Base-by-base conservation (phyloP, 2,113 vertebrate species). In the Dipodomys merriami region DNA sequence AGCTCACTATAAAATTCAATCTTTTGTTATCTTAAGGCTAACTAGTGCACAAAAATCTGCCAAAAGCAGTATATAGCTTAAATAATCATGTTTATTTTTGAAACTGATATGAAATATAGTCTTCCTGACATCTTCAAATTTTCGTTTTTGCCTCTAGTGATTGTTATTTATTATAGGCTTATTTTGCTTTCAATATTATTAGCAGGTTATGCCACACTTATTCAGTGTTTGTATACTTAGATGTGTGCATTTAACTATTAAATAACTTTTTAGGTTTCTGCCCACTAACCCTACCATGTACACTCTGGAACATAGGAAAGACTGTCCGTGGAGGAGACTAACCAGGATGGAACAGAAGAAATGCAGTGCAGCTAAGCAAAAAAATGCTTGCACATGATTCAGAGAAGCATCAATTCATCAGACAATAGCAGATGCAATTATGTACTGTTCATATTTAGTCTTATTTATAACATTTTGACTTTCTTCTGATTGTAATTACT, bases 1-100 rank as follows among this genome's bases (percentile, higher is more conserved):
- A 94, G 72, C 27, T 86, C 33, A 29, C 46, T 69, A 67, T 95
- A 88, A 86, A 94, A 86, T 72, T 76, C 84, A 95, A 79, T 91
- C 87, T 91, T 68, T 65, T 91, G 44, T 78, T 93, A 85, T 57
- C 79, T 69, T 74, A 91, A 93, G 64, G 20, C 29, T 78, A 18
- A 29, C 33, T 83, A 57, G 65, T 94, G 87, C 46, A 83, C 23
- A 68, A 88, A 86, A 88, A 86, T 60, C 78, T 95, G 64, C 87
- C 90, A 95, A 91, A 88, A 84, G 10, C 33, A 35, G 67, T 81
- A 46, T 35, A 27, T 78, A 87, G 68, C 57, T 80, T 92, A n/a
- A 12, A 83, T 92, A 46, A 67, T 86, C 11, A 25, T 82, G 44
- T 74, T 88, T 83, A 64, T 80, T 95, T 94, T 94, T 90, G 18